Evolutionary conservation across 2,797 vertebrate genomes (phyloP).

Genomic region (Etheostoma nigrum): DNA sequence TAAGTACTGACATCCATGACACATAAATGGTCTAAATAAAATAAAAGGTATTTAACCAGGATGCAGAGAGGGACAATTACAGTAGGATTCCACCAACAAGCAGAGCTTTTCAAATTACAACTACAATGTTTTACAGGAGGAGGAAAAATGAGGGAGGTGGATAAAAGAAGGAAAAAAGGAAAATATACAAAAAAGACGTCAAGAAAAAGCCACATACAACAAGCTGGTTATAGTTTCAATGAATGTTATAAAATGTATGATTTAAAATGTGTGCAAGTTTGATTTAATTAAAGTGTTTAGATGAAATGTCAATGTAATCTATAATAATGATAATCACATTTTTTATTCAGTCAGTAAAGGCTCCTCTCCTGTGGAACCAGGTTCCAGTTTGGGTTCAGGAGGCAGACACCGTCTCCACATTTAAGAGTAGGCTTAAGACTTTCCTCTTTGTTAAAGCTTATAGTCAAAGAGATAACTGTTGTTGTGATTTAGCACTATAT

Average conservation of each 20-base stretch:
- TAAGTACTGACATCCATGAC: neutral
- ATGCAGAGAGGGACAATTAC: neutral
- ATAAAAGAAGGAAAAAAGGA: too few relatives aligned
- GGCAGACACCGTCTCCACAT: too few relatives aligned
- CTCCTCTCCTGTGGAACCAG: too few relatives aligned
- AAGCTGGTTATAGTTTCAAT: neutral
- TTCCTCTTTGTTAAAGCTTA: too few relatives aligned
- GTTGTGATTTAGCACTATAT: too few relatives aligned
- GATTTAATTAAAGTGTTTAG: neutral
- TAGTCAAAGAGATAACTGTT: too few relatives aligned
- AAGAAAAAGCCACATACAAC: neutral
- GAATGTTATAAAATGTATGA: neutral
- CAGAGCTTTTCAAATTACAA: neutral
- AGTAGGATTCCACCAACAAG: neutral
- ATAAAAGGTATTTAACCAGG: neutral
- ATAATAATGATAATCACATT: neutral
- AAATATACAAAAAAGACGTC: neutral
- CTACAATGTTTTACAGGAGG: neutral
- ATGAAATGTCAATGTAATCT: neutral
- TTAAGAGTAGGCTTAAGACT: too few relatives aligned
- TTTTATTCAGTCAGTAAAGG: neutral
- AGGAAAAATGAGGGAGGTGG: neutral
- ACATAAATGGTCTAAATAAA: neutral
- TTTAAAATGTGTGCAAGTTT: neutral
- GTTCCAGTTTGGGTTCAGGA: too few relatives aligned